Base-by-base conservation (phyloP, 2,113 vertebrate genomes). In the Stigmatopora argus region DNA sequence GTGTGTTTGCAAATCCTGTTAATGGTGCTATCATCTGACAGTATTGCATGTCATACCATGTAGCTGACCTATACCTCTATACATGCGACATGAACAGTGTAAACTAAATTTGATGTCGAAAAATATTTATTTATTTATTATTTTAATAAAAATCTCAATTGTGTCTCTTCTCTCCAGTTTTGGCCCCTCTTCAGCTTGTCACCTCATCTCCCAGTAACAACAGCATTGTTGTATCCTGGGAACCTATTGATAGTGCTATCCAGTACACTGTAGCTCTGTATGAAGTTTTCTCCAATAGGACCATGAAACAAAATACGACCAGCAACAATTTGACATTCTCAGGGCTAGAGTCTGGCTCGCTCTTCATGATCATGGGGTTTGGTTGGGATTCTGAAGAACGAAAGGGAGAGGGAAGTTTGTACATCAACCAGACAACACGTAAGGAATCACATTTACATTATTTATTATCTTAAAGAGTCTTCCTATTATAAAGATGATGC, bases 351-450 rank as follows among this genome's bases (percentile, higher is more conserved):
- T 74, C 93, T 0, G 94, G 94, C 70, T 90, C 88, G 0, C 87
- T 90, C 23, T 97, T 94, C 60, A 81, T 83, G n/a, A 88, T 95
- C 70, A 90, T 82, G 70, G 89, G 86, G 34, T 89, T 88, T 31
- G 93, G 93, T 3, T 94, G 93, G 93, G 94, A 93, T 69, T 65
- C 78, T 2, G 90, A 89, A 10, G 89, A 90, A 15, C 83, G 90
- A 47, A 75, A 90, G 23, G 95, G 96, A 73, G 94, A 97, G 60
- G 78, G 86, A 71, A 86, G 85, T 51, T 38, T 18, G 71, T 90
- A 78, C 0, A 75, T 90, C 72, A 93, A 91, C 80, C 95, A 97
- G 86, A 92, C 91, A 70, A 98, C 94, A 87, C 89, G 94, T 96
- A 91, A 95, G 93, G 19, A 67, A 11, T 19, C 55, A 65, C 55